Evolutionary conservation across 2,888 invertebrate species (phyloP).

Genomic region (Orchestes rusci): DNA sequence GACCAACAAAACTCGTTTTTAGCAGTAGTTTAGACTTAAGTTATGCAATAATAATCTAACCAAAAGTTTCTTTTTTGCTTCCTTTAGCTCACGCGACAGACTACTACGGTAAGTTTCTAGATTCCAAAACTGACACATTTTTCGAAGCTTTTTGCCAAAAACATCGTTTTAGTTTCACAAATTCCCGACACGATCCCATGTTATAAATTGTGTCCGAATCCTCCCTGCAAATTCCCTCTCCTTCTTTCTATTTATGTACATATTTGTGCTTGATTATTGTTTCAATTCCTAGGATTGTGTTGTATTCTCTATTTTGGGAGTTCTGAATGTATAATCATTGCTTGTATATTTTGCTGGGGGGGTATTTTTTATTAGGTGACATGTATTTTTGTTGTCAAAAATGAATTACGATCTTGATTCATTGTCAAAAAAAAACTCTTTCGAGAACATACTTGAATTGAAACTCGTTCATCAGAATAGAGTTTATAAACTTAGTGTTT

Average conservation of each 20-base stretch:
- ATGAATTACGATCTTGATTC: too few relatives aligned
- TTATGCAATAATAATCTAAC: slow-evolving; percentile 16
- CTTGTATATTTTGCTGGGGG: slow-evolving; percentile 16
- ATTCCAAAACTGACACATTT: slow-evolving; percentile 16
- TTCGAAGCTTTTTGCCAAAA: slow-evolving; percentile 11
- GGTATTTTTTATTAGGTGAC: too few relatives aligned
- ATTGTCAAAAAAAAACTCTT: too few relatives aligned
- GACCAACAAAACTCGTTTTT: too few relatives aligned
- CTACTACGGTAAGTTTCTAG: slow-evolving; percentile 93
- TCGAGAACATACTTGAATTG: too few relatives aligned
- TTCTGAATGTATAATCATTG: slow-evolving; percentile 10
- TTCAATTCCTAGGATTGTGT: slow-evolving; percentile 8
- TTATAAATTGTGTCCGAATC: background rate
- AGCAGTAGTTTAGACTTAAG: too few relatives aligned
- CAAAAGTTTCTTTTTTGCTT: slow-evolving; percentile 40
- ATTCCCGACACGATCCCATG: background rate
- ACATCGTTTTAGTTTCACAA: slow-evolving; percentile 1
- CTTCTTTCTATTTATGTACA: too few relatives aligned
- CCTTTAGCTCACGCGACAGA: slow-evolving; percentile 89
- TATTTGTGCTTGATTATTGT: background rate
- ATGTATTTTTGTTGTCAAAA: too few relatives aligned
- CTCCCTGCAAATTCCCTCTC: background rate
- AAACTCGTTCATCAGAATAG: too few relatives aligned
- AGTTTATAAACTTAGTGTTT: too few relatives aligned
- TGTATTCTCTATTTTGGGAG: slow-evolving; percentile 12